Evolutionary conservation across 2,888 invertebrate genomes (phyloP).

Genomic region (Pilophorus perplexus): DNA sequence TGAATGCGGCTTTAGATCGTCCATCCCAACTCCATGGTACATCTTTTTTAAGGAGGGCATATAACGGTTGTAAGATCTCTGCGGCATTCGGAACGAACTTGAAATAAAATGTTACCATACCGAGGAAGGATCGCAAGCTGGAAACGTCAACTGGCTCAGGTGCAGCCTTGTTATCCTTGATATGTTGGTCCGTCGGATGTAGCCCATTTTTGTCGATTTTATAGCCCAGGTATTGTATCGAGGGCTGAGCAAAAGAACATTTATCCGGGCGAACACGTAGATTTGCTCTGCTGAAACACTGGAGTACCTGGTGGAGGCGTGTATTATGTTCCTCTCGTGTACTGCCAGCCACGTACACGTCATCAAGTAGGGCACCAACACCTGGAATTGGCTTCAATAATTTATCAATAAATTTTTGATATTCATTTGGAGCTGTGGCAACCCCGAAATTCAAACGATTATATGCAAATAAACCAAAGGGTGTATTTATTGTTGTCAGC

Average conservation of each 20-base stretch:
- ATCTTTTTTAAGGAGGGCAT: slow-evolving; percentile 20
- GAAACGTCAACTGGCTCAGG: not conserved
- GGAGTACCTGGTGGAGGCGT: slow-evolving; percentile 1
- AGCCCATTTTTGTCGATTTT: slow-evolving; percentile 26
- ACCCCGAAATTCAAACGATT: slow-evolving; percentile 49
- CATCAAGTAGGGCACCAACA: slow-evolving; percentile 32
- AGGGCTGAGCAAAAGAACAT: slow-evolving; percentile 25
- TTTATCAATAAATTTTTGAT: slow-evolving; percentile 36
- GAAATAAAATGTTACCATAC: slow-evolving; percentile 51
- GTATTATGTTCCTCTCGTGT: slow-evolving; percentile 27
- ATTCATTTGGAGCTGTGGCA: slow-evolving; percentile 45
- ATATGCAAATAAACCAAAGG: slow-evolving; percentile 47
- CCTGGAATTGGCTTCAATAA: slow-evolving; percentile 20
- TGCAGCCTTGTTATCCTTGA: slow-evolving; percentile 45
- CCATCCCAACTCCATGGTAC: slow-evolving; percentile 20
- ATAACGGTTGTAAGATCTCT: slow-evolving; percentile 31
- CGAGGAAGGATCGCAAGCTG: slow-evolving; percentile 47
- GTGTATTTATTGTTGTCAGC: slow-evolving; percentile 49
- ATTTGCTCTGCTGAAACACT: slow-evolving; percentile 9
- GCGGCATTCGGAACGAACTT: slow-evolving; percentile 48
- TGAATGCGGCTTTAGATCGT: slow-evolving; percentile 18
- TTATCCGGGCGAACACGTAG: no score
- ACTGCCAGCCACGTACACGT: slow-evolving; percentile 18
- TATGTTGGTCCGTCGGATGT: slow-evolving; percentile 41
- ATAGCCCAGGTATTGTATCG: slow-evolving; percentile 40